phyloP scores from a whole-genome alignment of 2,888 invertebrate species.

The Patella ulyssiponensis region DNA sequence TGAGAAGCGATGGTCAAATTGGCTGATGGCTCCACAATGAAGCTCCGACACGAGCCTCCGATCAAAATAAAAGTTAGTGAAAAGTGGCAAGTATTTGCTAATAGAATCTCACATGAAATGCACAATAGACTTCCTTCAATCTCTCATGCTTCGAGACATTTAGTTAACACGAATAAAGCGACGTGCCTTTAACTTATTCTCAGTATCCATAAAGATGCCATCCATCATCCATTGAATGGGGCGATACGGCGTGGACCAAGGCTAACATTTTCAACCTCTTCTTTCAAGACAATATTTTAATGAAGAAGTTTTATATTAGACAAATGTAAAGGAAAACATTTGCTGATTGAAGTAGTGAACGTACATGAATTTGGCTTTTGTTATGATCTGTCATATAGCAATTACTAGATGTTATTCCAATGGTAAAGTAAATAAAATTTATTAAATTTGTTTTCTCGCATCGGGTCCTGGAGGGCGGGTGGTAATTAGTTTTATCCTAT shows the following conservation, averaged over 20 bases:
- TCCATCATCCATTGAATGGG: neutral
- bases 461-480: too few species aligned
- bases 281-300: too few species aligned
- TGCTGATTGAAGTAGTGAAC: too few species aligned
- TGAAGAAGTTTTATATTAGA: too few species aligned
- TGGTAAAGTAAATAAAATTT: too few species aligned
- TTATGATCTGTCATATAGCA: too few species aligned
- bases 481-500: too few species aligned
- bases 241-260: neutral
- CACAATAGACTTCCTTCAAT: constrained; percentile 4
- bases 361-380: too few species aligned
- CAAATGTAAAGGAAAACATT: too few species aligned
- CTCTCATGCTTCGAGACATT: constrained; percentile 6
- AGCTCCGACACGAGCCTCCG: constrained; percentile 3
- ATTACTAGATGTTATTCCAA: too few species aligned
- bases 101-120: constrained; percentile 7
- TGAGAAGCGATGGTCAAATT: constrained; percentile 9
- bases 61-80: constrained; percentile 12
- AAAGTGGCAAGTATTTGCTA: constrained; percentile 3
- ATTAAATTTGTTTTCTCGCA: too few species aligned
- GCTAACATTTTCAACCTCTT: neutral
- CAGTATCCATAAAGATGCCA: neutral
- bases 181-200: neutral
- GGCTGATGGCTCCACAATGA: constrained; percentile 7
- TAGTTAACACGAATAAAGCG: neutral